Base-by-base conservation (phyloP, 2,113 vertebrate species). In the Carassius carassius region DNA sequence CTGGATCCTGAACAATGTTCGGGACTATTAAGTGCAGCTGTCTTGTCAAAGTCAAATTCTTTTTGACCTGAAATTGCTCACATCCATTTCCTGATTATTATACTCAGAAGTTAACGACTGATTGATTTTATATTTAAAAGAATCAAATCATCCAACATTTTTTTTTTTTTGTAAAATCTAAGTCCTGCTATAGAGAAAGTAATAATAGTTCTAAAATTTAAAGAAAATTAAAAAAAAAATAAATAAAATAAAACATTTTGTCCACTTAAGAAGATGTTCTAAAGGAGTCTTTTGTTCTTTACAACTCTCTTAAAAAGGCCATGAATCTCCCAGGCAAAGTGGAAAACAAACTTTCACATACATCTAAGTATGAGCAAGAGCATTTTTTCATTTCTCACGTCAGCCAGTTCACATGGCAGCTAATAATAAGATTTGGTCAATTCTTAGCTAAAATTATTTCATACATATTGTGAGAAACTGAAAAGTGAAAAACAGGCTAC, bases 21-120 rank as follows among this genome's bases (percentile, higher is more conserved):
- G 65, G 29, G 65, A 17, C 32, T 70, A 37, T 82, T 54, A 85
- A 37, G 85, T 75, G 92, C 96, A 97, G 96, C 96, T 96, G 96
- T 94, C 91, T 62, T 96, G 96, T 94, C 92, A 49, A 82, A 78
- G 82, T 84, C 44, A 44, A 89, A 91, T 92, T 89, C 44, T 87
- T 86, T 78, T 49, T 74, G 81, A 89, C 84, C 85, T 86, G 0
- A 74, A 85, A 21, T 78, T 9, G 83, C 67, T 87, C 79, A 80
- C 0, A 75, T 12, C 12, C 10, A 44, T 44, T 44, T 44, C 2
- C 44, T 44, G 44, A 0, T 2, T 72, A 13, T 21, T 72, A 72
- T n/a, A 29, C 29, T 44, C 19, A n/a, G 4, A 41, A 44, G 35
- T 72, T 72, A 72, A n/a, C 8, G 41, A 12, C 4, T 72, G 19